Base-by-base conservation (phyloP, 2,888 invertebrate species). In the Desoria tigrina region DNA sequence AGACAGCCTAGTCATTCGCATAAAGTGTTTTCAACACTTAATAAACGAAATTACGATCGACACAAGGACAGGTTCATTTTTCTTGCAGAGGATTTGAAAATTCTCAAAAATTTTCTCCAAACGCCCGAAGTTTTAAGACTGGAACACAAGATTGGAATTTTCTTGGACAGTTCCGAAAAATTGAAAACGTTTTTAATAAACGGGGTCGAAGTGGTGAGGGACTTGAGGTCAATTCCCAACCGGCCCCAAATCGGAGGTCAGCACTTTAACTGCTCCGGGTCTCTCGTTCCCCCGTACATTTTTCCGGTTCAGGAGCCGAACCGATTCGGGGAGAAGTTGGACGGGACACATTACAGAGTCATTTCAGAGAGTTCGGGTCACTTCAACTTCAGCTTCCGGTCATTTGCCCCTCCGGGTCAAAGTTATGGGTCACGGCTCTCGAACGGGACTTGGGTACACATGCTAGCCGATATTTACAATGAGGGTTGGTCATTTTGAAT, bases 361-460 rank as follows among this genome's bases (percentile, higher is more conserved):
- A 32, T 55, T 4, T 27, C 55, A 18, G 55, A 55, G 28, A 27
- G 27, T n/a, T 28, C 28, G n/a, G 26, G 7, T 28, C 9, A 27
- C 11, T 55, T 55, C 18, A 55, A 55, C 32, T 55, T 18, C 18
- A 55, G 28, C 6, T 55, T 55, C 18, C n/a, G 16, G 11, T 24
- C 28, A 24, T 32, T 7, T 21, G 55, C 37, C 21, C 28, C 55
- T 6, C 23, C 32, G 18, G 51, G 51, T 24, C 51, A 51, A 24
- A 24, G 23, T 16, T 55, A 55, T 32, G 55, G 55, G 16, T 26
- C 32, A 16, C 55, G 26, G 6, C 32, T 55, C 3, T 16, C 28
- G 3, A 55, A 55, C 27, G 55, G 55, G 21, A 55, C 55, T 14
- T 55, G 55, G 55, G 28, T 55, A 2, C 27, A 21, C n/a, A 26